phyloP scores from a whole-genome alignment of 2,888 invertebrate species.

The Parapristionchus giblindavisi region DNA sequence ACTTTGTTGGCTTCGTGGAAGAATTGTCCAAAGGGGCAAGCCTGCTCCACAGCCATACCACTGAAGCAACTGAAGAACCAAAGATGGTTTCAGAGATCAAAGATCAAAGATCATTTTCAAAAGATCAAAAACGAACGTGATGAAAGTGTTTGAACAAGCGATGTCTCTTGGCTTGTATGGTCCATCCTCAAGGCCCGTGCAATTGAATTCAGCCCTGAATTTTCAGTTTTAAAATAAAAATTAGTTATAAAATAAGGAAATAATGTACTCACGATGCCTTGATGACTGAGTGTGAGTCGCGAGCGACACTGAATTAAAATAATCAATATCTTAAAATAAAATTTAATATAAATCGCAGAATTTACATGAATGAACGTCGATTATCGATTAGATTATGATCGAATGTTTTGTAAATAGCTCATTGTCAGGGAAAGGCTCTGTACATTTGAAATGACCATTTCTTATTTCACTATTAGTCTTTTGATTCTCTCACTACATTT shows the following conservation, averaged over 20 bases:
- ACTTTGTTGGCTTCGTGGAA: constrained; percentile 26
- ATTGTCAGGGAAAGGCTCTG: no score
- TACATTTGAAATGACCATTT: no score
- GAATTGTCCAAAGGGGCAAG: constrained; percentile 30
- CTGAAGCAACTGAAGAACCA: constrained; percentile 36
- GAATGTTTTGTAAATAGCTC: no score
- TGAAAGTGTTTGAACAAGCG: constrained; percentile 37
- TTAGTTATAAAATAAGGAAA: neutral
- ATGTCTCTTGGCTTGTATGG: constrained; percentile 37
- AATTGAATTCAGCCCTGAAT: constrained; percentile 36
- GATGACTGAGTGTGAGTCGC: constrained; percentile 16
- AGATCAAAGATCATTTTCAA: no score
- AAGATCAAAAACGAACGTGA: constrained; percentile 19
- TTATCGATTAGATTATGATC: no score
- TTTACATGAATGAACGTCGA: no score
- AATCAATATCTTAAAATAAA: no score
- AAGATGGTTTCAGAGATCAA: no score
- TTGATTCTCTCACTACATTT: no score
- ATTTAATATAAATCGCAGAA: no score
- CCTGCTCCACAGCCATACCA: constrained; percentile 33
- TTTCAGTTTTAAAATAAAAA: neutral
- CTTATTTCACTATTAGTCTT: no score
- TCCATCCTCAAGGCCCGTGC: constrained; percentile 18
- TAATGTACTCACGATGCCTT: constrained; percentile 25
- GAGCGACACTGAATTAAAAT: neutral